Percentiles rank a stretch among this genome's conserved stretches.
These are phyloP conservation scores for Ictalurus furcatus DNA, from an alignment of 2,113 vertebrate species.

Conservation along the genomic window DNA sequence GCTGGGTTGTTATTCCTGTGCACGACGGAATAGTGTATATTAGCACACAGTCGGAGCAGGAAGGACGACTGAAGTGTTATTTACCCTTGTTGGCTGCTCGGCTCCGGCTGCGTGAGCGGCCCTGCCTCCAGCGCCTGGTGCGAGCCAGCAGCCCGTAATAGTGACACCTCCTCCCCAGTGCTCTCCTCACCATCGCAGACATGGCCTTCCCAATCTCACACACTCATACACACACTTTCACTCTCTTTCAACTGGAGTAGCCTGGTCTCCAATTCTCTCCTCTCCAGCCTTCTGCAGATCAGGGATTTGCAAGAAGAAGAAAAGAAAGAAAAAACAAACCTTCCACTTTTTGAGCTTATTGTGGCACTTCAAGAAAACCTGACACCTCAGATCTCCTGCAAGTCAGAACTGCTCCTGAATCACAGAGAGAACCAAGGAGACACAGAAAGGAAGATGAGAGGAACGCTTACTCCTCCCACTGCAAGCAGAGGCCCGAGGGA, in stretches of 20 bases:
- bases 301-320: not conserved
- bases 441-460: not conserved
- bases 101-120: slow-evolving; percentile 30
- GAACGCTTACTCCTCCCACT: slow-evolving; percentile 49
- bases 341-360: slow-evolving; percentile 9
- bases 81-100: slow-evolving; percentile 44
- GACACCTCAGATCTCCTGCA: slow-evolving; percentile 28
- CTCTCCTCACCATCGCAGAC: slow-evolving; percentile 45
- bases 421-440: not conserved
- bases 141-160: slow-evolving; percentile 40
- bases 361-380: slow-evolving; percentile 24
- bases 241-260: not conserved
- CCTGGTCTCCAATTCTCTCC: not conserved
- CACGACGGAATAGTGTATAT: not conserved
- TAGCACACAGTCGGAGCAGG: not conserved
- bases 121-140: slow-evolving; percentile 40
- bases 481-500: slow-evolving; percentile 29
- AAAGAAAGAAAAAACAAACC: not conserved
- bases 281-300: slow-evolving; percentile 9
- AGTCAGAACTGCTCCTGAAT: slow-evolving; percentile 45
- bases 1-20: not conserved
- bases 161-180: slow-evolving; percentile 45
- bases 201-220: slow-evolving; percentile 8
- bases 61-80: slow-evolving; percentile 5
- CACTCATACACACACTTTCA: not conserved